Evolutionary conservation across 2,888 invertebrate genomes (phyloP).

Genomic region (Stomorhina lunata): DNA sequence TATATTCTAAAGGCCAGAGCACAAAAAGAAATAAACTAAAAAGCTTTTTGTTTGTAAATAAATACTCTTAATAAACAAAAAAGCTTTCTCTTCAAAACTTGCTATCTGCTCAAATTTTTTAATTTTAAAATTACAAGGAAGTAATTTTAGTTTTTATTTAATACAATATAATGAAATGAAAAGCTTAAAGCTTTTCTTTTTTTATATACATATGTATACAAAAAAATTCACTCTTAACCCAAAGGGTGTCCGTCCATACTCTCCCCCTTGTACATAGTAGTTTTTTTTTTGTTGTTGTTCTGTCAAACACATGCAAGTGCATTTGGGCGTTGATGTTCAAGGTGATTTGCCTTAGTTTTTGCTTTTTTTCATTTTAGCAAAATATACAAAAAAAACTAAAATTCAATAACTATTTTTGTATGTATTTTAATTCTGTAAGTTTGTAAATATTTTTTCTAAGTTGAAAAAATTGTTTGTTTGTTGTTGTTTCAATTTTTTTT

Average conservation of each 20-base stretch:
- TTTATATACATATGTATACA: not conserved
- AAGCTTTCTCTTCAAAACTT: not conserved
- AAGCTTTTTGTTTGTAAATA: not conserved
- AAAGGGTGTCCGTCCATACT: no score
- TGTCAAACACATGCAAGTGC: constrained; percentile 32
- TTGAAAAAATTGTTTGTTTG: constrained; percentile 27
- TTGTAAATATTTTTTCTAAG: constrained; percentile 33
- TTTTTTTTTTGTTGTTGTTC: constrained; percentile 13
- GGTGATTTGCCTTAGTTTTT: constrained; percentile 71
- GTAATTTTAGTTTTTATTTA: not conserved
- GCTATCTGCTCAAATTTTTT: not conserved
- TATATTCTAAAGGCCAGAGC: no score
- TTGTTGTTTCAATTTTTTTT: not conserved
- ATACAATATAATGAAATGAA: not conserved
- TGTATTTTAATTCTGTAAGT: not conserved
- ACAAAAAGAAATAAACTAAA: not conserved
- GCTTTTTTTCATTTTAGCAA: not conserved
- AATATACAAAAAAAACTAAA: constrained; percentile 27
- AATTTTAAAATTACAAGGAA: not conserved
- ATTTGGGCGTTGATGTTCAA: constrained; percentile 76
- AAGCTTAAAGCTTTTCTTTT: not conserved
- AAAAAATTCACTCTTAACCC: not conserved
- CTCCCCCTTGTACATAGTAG: constrained; percentile 9
- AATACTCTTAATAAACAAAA: not conserved
- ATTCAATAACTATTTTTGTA: constrained; percentile 54